Conservation (phyloP, 2,797 vertebrate genomes). For the Anisognathus igniventris region DNA sequence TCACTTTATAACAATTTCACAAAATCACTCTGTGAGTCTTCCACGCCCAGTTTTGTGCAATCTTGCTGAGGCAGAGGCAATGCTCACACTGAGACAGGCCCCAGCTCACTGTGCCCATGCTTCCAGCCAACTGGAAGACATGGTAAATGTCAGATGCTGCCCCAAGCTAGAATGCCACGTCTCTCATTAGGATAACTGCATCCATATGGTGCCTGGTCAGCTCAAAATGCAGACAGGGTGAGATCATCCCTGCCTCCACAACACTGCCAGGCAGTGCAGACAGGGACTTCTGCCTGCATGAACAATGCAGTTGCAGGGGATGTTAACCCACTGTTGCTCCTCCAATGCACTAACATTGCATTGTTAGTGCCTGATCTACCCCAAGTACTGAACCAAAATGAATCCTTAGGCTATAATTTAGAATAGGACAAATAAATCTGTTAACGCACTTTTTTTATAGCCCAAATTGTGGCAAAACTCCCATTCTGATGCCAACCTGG, state of each 20-base stretch:
- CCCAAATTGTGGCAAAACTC: neutral
- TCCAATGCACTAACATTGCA: too few species aligned
- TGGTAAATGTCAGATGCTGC: neutral
- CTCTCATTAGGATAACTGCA: neutral
- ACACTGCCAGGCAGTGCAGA: neutral
- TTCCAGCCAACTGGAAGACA: conserved; percentile 31
- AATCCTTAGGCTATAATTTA: neutral
- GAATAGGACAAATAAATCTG: neutral
- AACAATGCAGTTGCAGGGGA: neutral
- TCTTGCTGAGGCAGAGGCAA: neutral
- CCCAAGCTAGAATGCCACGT: neutral
- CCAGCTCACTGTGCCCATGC: neutral
- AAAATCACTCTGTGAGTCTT: neutral
- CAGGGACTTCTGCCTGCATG: neutral
- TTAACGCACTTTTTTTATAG: neutral
- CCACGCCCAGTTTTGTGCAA: neutral
- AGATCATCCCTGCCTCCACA: conserved; percentile 14
- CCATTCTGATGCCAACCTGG: neutral
- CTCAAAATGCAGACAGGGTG: neutral
- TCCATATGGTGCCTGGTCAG: conserved; percentile 29
- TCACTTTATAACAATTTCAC: neutral
- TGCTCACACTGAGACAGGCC: neutral
- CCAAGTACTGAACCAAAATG: neutral
- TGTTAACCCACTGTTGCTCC: neutral
- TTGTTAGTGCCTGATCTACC: neutral